Conservation (phyloP, 2,888 invertebrate species). For the Clistopyga incitator region DNA sequence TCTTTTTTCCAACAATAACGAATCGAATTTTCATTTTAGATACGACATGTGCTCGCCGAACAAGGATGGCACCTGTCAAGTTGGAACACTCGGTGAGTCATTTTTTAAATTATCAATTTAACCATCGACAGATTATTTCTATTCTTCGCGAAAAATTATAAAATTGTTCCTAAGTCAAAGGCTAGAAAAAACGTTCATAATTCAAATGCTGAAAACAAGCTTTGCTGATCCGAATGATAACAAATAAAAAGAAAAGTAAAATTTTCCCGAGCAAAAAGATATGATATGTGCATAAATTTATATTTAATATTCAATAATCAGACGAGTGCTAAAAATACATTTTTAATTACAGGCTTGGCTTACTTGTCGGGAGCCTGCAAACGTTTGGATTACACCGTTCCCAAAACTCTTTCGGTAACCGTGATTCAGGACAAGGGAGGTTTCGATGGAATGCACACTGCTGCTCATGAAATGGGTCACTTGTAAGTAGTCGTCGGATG, state of each 20-base stretch:
- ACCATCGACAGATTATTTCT: too few species aligned
- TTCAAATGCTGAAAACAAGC: too few species aligned
- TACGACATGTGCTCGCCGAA: conserved; percentile 35
- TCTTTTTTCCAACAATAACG: background rate
- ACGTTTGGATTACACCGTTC: background rate
- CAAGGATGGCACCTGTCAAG: background rate
- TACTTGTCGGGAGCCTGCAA: conserved; percentile 49
- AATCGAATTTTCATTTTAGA: conserved; percentile 21
- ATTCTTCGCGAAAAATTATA: too few species aligned
- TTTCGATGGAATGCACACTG: conserved; percentile 62
- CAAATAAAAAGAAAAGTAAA: too few species aligned
- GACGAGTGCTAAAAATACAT: background rate
- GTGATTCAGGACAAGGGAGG: conserved; percentile 60
- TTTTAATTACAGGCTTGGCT: conserved; percentile 47
- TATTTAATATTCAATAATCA: background rate
- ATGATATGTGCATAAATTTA: too few species aligned
- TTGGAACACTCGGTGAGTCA: conserved; percentile 49
- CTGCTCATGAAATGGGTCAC: conserved; percentile 69
- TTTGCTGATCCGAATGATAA: too few species aligned
- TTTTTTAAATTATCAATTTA: background rate
- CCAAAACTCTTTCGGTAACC: conserved; percentile 20
- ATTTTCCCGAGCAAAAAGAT: background rate
- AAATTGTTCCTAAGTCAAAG: too few species aligned
- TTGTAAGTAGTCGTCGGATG: conserved; percentile 61
- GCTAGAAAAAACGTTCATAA: too few species aligned